Base-by-base conservation (phyloP, 1,140 invertebrate species). In the Lepidurus apus region DNA sequence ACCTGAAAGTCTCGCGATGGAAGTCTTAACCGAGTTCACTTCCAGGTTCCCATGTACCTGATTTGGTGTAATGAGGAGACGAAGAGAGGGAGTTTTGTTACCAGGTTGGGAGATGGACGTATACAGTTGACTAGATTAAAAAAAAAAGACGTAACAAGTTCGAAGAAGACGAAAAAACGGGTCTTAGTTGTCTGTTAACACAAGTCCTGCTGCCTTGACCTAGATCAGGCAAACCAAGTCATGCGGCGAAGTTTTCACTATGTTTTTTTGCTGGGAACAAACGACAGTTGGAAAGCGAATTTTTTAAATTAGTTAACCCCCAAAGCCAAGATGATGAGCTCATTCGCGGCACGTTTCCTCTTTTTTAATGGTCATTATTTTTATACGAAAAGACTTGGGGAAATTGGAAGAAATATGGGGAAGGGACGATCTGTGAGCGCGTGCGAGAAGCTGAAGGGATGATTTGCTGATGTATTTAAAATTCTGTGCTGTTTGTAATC, bases 311-410 rank as follows among this genome's bases (percentile, higher is more conserved):
- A 65, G 53, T 65, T 65, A n/a, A 65, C 17, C 17, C 53, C 8
- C 6, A 65, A 65, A 65, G 53, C 53, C 53, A 17, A 65, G 53
- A 65, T 65, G 53, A 65, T 65, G 53, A 65, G 53, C 53, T 65
- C 53, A 65, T 65, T 13, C 21, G 53, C 17, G 53, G 53, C 53
- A 21, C 4, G 53, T 65, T 65, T 65, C 53, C 53, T 13, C 53
- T 65, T 65, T 65, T 65, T 65, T 65, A 65, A 65, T 65, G 53
- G 53, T 65, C 53, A 65, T 65, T 65, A 65, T 65, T 65, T 65
- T 65, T 65, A 65, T 65, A 65, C 53, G 53, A 65, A 65, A 65
- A 65, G 53, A 65, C 53, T n/a, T 17, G 53, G 53, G 53, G 53
- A 65, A n/a, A 65, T 65, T 65, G 53, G 53, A 65, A 65, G 53